phyloP scores from a whole-genome alignment of 2,888 invertebrate genomes.

The Beris morrisii region DNA sequence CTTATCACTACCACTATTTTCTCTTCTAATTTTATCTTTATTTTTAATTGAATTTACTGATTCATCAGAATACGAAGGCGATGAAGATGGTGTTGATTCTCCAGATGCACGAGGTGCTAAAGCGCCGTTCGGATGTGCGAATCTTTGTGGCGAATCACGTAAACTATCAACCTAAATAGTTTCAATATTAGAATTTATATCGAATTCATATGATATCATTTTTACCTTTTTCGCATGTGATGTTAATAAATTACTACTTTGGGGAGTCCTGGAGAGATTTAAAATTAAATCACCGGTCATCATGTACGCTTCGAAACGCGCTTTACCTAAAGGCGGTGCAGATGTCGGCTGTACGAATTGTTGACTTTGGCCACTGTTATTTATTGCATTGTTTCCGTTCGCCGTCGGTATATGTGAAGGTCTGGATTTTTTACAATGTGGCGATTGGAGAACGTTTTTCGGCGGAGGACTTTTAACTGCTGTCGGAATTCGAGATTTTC shows the following conservation, averaged over 20 bases:
- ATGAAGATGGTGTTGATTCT: conserved; percentile 56
- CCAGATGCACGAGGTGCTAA: conserved; percentile 56
- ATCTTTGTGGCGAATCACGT: conserved; percentile 51
- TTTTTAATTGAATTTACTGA: conserved; percentile 47
- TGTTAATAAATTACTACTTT: conserved; percentile 64
- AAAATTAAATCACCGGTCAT: conserved; percentile 97
- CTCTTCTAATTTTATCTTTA: conserved; percentile 43
- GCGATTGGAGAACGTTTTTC: conserved; percentile 53
- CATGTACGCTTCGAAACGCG: conserved; percentile 89
- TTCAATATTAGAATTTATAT: background rate
- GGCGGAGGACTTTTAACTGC: conserved; percentile 51
- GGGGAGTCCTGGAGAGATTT: conserved; percentile 83
- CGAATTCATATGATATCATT: background rate
- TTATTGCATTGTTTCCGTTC: conserved; percentile 41
- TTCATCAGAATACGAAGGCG: conserved; percentile 52
- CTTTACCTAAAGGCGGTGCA: conserved; percentile 50
- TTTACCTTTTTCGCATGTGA: conserved; percentile 56
- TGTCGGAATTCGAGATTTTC: conserved; percentile 62
- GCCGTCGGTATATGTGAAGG: conserved; percentile 55
- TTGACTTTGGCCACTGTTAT: conserved; percentile 37
- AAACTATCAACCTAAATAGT: conserved; percentile 52
- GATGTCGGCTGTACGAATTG: conserved; percentile 30
- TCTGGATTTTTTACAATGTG: conserved; percentile 52
- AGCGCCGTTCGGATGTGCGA: conserved; percentile 49
- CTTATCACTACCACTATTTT: conserved; percentile 40